Evolutionary conservation across 2,113 vertebrate genomes (phyloP), one percentile per base, ranked within the genome.

Genomic region (Propithecus coquereli): DNA sequence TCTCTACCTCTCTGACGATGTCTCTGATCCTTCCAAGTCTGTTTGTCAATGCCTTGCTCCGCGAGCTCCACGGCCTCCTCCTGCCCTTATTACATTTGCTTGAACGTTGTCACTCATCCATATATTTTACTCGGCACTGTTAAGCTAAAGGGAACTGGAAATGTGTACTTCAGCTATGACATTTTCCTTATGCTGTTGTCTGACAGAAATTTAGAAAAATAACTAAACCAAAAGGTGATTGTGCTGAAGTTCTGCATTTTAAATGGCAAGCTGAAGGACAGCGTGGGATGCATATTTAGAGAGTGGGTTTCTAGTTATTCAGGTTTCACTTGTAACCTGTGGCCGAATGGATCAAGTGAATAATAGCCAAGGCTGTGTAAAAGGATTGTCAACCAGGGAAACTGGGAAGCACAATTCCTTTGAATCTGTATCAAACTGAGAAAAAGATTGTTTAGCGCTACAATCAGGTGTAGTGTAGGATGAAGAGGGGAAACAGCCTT

Each of bases 371-470:
- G 74, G 45, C 73, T 96, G 79, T 59, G 91, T 80, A 57, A 96
- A 95, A 94, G 86, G 80, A 77, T 66, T 83, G 86, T 40, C 94
- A 80, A 87, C 91, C 63, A 4, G 81, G 92, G 88, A 76, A 52
- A 96, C 92, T 27, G 59, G 82, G 95, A 79, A 91, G 94, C 91
- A 89, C 85, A 87, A 66, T 77, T 94, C 65, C 97, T 94, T 93
- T 95, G 95, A 97, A 93, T 96, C 88, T 90, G 71, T 91, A 70
- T 98, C 95, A 95, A 92, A 97, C 77, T 76, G 94, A 96, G 97
- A 96, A 93, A 63, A 94, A 96, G 97, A 94, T 86, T 92, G 89
- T 91, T 95, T 86, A 93, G 94, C 25, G 1, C 74, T 61, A 20
- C 16, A 25, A 87, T 89, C 86, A 76, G 90, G 88, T 94, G 50